Evolutionary conservation across 2,888 invertebrate genomes (phyloP).

Genomic region (Hydrotaea diabolus): DNA sequence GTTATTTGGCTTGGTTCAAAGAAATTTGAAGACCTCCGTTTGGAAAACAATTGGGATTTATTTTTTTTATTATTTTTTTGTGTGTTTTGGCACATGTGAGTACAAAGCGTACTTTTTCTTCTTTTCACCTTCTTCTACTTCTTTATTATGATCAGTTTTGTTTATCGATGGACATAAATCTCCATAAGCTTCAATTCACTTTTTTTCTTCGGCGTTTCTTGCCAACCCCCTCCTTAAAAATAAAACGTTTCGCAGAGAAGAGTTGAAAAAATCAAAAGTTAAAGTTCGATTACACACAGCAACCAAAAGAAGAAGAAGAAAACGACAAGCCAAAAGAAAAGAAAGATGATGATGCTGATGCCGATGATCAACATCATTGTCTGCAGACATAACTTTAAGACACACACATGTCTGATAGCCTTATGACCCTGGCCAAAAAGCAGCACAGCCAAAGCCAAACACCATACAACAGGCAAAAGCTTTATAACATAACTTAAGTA

Average conservation of each 20-base stretch:
- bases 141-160: constrained; percentile 29
- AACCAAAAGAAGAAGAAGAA: background rate
- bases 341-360: constrained; percentile 37
- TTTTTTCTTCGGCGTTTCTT: constrained; percentile 35
- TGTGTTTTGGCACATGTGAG: background rate
- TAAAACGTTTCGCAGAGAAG: background rate
- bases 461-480: background rate
- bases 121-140: background rate
- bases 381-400: constrained; percentile 51
- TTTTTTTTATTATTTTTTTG: no score
- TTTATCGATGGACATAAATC: constrained; percentile 55
- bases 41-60: background rate
- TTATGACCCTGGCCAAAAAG: constrained; percentile 58
- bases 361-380: constrained; percentile 45
- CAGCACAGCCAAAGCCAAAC: background rate
- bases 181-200: constrained; percentile 55
- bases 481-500: constrained; percentile 58
- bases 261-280: constrained; percentile 38
- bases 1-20: background rate
- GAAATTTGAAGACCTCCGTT: constrained; percentile 16
- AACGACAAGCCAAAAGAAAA: constrained; percentile 6
- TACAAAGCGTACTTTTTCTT: background rate
- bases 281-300: constrained; percentile 56
- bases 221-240: background rate
- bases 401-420: constrained; percentile 65